Conservation (phyloP, 2,113 vertebrate genomes). For the Aphyosemion australe region DNA sequence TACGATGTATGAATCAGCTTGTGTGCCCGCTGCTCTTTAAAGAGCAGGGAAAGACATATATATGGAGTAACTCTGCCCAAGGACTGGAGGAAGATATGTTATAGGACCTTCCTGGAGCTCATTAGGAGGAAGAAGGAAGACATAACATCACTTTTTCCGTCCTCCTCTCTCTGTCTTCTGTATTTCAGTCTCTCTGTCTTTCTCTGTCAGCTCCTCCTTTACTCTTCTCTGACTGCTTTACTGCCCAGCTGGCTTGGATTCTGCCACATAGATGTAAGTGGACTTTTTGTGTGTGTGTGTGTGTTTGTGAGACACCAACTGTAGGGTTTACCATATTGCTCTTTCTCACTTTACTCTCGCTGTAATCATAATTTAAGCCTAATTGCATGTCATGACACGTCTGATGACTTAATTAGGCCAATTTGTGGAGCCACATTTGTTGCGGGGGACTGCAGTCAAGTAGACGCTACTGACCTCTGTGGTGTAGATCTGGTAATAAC, state of each 20-base stretch:
- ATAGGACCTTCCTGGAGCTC: slow-evolving; percentile 41
- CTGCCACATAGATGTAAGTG: slow-evolving; percentile 67
- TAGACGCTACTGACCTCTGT: slow-evolving; percentile 43
- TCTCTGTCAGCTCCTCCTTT: slow-evolving; percentile 23
- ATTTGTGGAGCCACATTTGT: slow-evolving; percentile 50
- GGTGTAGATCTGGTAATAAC: slow-evolving; percentile 40
- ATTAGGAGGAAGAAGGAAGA: slow-evolving; percentile 61
- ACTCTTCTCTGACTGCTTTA: slow-evolving; percentile 32
- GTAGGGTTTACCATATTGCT: slow-evolving; percentile 12
- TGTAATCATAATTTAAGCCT: slow-evolving; percentile 11
- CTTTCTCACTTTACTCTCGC: slow-evolving; percentile 11
- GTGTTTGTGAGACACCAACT: slow-evolving; percentile 7
- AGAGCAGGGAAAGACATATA: slow-evolving; percentile 22
- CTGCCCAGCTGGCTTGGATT: slow-evolving; percentile 27
- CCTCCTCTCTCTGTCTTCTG: slow-evolving; percentile 13
- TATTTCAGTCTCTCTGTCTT: slow-evolving; percentile 11
- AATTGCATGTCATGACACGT: slow-evolving; percentile 47
- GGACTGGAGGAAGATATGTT: slow-evolving; percentile 35
- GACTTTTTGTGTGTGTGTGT: slow-evolving; percentile 40
- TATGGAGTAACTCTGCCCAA: slow-evolving; percentile 54
- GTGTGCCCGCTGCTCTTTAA: slow-evolving; percentile 31
- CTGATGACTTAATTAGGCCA: slow-evolving; percentile 64
- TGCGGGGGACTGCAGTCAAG: slow-evolving; percentile 17
- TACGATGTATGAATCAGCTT: slow-evolving; percentile 28
- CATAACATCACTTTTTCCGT: slow-evolving; percentile 42